Evolutionary conservation across 2,797 vertebrate genomes (phyloP).

Genomic region (Vireo griseus): DNA sequence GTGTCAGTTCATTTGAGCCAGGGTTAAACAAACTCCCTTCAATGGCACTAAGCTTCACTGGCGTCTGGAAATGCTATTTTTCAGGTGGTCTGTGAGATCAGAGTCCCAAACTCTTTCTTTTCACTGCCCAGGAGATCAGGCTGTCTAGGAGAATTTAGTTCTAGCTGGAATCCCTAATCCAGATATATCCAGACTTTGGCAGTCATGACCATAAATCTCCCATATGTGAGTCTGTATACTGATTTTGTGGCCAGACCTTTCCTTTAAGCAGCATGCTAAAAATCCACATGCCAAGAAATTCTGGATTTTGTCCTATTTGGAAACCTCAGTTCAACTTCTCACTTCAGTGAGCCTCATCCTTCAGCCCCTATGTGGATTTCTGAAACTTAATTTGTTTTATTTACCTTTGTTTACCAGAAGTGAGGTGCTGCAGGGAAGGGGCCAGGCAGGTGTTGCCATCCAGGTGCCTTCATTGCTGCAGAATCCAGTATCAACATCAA

Average conservation of each 20-base stretch:
- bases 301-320: background rate
- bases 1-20: background rate
- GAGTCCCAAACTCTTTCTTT: background rate
- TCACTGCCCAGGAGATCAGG: background rate
- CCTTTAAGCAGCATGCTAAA: background rate
- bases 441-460: background rate
- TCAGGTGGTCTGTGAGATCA: background rate
- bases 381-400: background rate
- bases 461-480: background rate
- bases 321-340: background rate
- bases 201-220: background rate
- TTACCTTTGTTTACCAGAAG: background rate
- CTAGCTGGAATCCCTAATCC: background rate
- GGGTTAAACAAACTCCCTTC: background rate
- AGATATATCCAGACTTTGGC: background rate
- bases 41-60: background rate
- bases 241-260: background rate
- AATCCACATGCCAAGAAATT: background rate
- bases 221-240: background rate
- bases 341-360: background rate
- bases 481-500: background rate
- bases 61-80: background rate
- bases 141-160: background rate
- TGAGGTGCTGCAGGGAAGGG: background rate
- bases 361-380: background rate